Evolutionary conservation across 2,113 vertebrate species (phyloP).

Genomic region (Mobula hypostoma): DNA sequence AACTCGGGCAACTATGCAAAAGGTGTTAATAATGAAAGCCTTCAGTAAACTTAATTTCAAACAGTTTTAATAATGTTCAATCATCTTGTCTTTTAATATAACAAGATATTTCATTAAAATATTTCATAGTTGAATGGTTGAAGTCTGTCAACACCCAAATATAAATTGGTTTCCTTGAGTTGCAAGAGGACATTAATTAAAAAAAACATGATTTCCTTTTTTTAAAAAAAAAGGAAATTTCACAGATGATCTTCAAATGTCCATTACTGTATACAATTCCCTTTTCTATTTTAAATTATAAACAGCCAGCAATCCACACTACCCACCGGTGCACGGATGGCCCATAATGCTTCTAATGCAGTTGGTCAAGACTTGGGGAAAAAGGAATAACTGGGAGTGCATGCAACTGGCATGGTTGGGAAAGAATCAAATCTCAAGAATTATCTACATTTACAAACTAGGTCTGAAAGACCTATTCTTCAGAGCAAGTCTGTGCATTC

Average conservation of each 20-base stretch:
- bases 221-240: not conserved
- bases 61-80: not conserved
- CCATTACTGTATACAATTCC: not conserved
- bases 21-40: not conserved
- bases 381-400: no score
- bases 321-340: not conserved
- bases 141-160: constrained; percentile 11
- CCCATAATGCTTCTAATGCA: no score
- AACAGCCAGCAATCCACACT: not conserved
- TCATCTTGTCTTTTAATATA: not conserved
- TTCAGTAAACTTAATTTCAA: not conserved
- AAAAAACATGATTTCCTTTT: not conserved
- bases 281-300: not conserved
- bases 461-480: not conserved
- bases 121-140: not conserved
- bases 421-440: not conserved
- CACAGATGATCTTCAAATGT: not conserved
- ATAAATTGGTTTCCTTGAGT: not conserved
- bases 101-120: not conserved
- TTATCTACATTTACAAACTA: not conserved
- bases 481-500: no score
- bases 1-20: not conserved
- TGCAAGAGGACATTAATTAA: not conserved
- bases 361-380: not conserved
- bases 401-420: no score